phyloP scores from a whole-genome alignment of 2,113 vertebrate genomes.

The Nannospalax galili region DNA sequence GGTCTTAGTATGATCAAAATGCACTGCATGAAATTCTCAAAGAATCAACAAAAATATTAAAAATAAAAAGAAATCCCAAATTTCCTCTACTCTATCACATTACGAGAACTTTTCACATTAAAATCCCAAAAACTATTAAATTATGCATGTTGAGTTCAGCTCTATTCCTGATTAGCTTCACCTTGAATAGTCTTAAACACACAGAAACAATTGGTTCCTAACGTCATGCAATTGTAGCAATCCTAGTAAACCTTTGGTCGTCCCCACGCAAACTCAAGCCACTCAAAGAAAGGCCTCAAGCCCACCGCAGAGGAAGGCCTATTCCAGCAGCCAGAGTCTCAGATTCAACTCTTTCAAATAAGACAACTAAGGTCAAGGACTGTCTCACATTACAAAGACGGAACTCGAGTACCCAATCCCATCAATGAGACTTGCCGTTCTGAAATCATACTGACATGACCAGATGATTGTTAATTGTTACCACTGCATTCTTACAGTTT shows the following conservation, averaged over 20 bases:
- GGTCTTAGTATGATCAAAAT: too few species aligned
- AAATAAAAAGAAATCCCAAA: background rate
- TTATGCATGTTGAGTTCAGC: background rate
- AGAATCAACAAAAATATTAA: too few species aligned
- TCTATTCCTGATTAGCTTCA: background rate
- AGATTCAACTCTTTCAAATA: background rate
- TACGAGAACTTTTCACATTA: background rate
- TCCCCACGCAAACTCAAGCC: background rate
- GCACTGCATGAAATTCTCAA: too few species aligned
- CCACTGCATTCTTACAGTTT: background rate
- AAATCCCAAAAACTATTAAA: constrained; percentile 13
- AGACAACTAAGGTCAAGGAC: constrained; percentile 5
- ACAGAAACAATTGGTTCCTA: background rate
- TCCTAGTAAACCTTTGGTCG: background rate
- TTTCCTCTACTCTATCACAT: background rate
- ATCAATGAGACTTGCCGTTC: background rate
- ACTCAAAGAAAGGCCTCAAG: background rate
- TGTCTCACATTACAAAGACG: background rate
- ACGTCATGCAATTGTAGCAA: constrained; percentile 4
- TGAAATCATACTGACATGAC: background rate
- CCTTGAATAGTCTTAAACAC: background rate
- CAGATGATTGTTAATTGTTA: background rate
- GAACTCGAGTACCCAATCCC: background rate
- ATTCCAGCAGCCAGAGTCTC: background rate
- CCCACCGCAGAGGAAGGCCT: background rate